Conservation (phyloP, 1,140 invertebrate genomes). For the Cecropterus lyciades region DNA sequence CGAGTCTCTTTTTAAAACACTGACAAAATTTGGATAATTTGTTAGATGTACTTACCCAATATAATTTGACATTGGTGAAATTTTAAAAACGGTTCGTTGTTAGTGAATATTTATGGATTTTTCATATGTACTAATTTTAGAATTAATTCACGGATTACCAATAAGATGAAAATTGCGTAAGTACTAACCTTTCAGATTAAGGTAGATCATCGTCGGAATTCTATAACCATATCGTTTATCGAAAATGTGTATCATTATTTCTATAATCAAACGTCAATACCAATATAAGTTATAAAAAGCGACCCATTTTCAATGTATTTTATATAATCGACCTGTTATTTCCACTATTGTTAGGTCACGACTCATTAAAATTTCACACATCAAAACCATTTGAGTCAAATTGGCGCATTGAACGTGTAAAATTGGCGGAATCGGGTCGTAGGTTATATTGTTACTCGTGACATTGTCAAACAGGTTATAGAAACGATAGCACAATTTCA, state of each 20-base stretch:
- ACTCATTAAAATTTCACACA: constrained; percentile 8
- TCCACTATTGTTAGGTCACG: constrained; percentile 2
- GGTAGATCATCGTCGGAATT: background rate
- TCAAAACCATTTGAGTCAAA: constrained; percentile 15
- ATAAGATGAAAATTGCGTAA: background rate
- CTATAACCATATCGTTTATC: background rate
- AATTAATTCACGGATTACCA: background rate
- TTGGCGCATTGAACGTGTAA: constrained; percentile 4
- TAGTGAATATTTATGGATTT: no score
- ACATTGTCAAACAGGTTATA: constrained; percentile 11
- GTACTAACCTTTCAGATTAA: background rate
- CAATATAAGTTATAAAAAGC: background rate
- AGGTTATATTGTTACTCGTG: constrained; percentile 9
- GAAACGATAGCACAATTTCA: constrained; percentile 1
- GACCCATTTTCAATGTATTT: background rate
- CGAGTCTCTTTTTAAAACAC: no score
- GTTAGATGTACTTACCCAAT: no score
- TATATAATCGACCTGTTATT: background rate
- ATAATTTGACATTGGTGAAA: no score
- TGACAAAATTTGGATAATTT: no score
- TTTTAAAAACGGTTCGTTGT: no score
- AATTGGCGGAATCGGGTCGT: constrained; percentile 10
- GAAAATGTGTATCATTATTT: background rate
- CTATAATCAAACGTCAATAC: background rate
- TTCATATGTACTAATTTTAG: no score